Base-by-base conservation (phyloP, 2,113 vertebrate genomes). In the Sterrhoptilus dennistouni region DNA sequence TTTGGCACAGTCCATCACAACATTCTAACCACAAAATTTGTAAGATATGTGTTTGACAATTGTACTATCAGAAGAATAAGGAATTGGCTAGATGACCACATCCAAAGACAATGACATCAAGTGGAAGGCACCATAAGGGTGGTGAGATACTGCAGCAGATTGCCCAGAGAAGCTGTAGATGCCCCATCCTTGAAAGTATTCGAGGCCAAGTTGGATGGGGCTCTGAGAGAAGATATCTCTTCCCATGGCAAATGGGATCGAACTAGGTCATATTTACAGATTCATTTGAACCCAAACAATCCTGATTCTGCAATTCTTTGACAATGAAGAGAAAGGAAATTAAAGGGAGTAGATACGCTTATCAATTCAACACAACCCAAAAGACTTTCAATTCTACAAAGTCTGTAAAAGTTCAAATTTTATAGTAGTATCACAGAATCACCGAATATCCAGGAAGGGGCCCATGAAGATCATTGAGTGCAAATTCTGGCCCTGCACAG, bases 171-270 rank as follows among this genome's bases (percentile, higher is more conserved):
- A 44, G 8, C 1, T 53, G 28, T 20, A 11, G 23, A 38, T 24
- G 23, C 10, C 18, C 23, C 13, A 11, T 8, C 6, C 15, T 14
- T 61, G 8, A 19, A 70, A 63, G 4, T 14, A 11, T 11, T 78
- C 1, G 2, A 61, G 20, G n/a, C 6, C 38, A 61, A 5, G 20
- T 1, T 54, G 20, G 5, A 54, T 22, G 11, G 7, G 16, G 12
- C 6, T 63, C 40, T 35, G 29, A 71, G 56, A 54, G 23, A 54
- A 47, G 12, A 6, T 9, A 45, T 21, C n/a, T 52, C 23, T 64
- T 49, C n/a, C 15, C 8, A 40, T 10, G 11, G 16, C 35, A 79
- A 31, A 47, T 3, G 35, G 15, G 24, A 29, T 10, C 56, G 16
- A 29, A 63, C 24, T 40, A 22, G 24, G 29, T n/a, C 16, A 40